These are phyloP conservation scores for Candoia aspera DNA, from an alignment of 2,113 vertebrate genomes.

Conservation along the genomic window DNA sequence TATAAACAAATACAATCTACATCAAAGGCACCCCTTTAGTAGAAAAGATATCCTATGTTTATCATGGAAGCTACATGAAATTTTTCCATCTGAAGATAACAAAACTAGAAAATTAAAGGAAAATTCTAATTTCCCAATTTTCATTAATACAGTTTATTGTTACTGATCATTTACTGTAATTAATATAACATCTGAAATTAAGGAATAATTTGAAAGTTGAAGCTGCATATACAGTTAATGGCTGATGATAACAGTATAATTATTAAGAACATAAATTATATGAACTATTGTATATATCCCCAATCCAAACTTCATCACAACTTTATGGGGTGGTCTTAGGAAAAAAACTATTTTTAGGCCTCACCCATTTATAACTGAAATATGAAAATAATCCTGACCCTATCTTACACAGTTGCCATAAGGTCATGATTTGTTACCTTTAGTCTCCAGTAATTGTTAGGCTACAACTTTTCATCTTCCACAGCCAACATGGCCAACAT, in stretches of 20 bases:
- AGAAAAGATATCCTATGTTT: background rate
- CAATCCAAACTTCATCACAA: background rate
- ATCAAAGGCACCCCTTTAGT: background rate
- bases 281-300: background rate
- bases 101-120: background rate
- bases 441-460: no score
- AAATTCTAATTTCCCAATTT: background rate
- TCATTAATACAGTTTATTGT: background rate
- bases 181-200: background rate
- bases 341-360: background rate
- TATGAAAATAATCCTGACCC: background rate
- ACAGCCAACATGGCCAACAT: background rate
- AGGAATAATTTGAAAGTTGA: background rate
- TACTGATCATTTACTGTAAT: background rate
- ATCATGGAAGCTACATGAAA: background rate
- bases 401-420: background rate
- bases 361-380: background rate
- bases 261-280: background rate
- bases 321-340: background rate
- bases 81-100: background rate
- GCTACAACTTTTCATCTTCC: background rate
- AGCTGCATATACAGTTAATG: background rate
- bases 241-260: background rate
- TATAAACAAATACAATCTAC: background rate
- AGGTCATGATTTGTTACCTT: background rate